phyloP scores from a whole-genome alignment of 2,888 invertebrate species.

The Gasteruption jaculator region DNA sequence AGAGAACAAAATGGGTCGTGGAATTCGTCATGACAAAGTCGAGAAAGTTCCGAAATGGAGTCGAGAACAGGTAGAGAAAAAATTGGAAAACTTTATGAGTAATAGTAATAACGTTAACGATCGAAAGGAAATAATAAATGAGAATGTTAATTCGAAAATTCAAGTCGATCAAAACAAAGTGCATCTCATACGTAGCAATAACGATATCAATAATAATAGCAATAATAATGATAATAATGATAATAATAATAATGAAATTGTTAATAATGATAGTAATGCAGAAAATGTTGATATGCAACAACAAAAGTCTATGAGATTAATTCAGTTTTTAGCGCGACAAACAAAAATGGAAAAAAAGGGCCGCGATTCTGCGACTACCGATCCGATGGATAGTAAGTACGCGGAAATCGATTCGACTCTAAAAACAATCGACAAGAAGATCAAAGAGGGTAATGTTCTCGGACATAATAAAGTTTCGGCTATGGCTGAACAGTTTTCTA shows the following conservation, averaged over 20 bases:
- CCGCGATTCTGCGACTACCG: conserved; percentile 58
- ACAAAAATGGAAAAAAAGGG: conserved; percentile 67
- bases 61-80: conserved; percentile 76
- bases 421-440: conserved; percentile 66
- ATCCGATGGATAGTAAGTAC: conserved; percentile 65
- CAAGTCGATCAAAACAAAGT: no score
- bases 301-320: conserved; percentile 44
- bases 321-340: conserved; percentile 63
- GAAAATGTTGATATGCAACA: conserved; percentile 17
- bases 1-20: conserved; percentile 68
- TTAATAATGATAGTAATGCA: conserved; percentile 5
- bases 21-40: conserved; percentile 61
- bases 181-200: no score
- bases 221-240: no score
- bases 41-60: conserved; percentile 83
- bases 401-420: conserved; percentile 70
- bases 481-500: conserved; percentile 75
- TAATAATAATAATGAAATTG: conserved; percentile 7
- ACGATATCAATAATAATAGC: no score
- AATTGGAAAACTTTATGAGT: conserved; percentile 2
- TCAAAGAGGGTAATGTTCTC: conserved; percentile 72
- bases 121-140: no score
- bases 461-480: conserved; percentile 78
- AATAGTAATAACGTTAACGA: no score
- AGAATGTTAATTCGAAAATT: no score